Evolutionary conservation across 2,113 vertebrate genomes (phyloP), one percentile per base, ranked within the genome.

Genomic region (Hippopotamus amphibius): DNA sequence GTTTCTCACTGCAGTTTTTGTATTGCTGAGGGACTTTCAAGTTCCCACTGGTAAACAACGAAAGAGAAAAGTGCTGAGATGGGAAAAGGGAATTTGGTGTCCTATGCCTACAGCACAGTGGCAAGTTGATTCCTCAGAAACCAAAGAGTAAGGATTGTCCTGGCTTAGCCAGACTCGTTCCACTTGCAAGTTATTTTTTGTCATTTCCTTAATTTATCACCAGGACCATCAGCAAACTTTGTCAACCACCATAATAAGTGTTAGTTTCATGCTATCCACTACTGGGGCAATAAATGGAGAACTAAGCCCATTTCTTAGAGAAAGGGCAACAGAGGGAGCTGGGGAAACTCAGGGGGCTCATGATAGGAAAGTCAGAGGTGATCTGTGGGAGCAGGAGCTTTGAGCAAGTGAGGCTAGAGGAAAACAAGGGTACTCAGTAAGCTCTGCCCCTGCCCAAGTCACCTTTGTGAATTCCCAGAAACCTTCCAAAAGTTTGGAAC

Each of bases 381-480:
- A 48, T 37, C 11, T 59, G 21, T 59, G 41, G 26, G 22, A 53
- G 3, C 14, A 63, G 30, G 17, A 7, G 16, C 46, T 71, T 53
- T 59, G 14, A 86, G 9, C 10, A 55, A 63, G 46, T 17, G 4
- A 37, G 16, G 66, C 28, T 0, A 7, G 33, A 90, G 33, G 12
- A 55, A 50, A 37, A 21, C 3, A 3, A 28, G 19, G 28, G 1
- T 5, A 1, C 3, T n/a, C 7, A 26, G 2, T n/a, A 41, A 43
- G 3, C 22, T 26, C 10, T 43, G 30, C 0, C 41, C 2, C 22
- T 59, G 16, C 3, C n/a, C 4, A 53, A 4, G 21, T 26, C 5
- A 21, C 6, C 14, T 59, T 57, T 24, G 22, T n/a, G 16, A 65
- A 10, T 43, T 33, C 21, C 77, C 46, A 24, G 63, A 71, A 84